Evolutionary conservation across 2,113 vertebrate genomes (phyloP), one percentile per base, ranked within the genome.

Genomic region (Symphodus melops): DNA sequence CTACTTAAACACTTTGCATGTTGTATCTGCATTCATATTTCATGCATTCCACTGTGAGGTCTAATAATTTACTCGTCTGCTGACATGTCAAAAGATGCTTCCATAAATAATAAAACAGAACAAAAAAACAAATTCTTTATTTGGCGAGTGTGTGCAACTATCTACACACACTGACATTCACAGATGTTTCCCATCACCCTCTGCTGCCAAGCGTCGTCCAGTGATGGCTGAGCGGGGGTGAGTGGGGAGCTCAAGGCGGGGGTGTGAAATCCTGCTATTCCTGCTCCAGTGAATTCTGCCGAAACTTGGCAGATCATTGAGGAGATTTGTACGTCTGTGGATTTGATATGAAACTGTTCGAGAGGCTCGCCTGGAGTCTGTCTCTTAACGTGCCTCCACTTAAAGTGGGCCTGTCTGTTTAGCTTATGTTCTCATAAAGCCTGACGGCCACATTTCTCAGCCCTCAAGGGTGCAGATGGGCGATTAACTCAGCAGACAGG

Each of bases 131-230:
- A 46, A 59, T 72, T 78, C 48, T 76, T 72, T 87, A 83, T 82
- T 77, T 75, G 72, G 41, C 46, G 42, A 82, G 54, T 49, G 42
- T 76, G 63, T 79, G 76, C 86, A 70, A 80, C 75, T 73, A 82
- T 72, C 53, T 64, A 67, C 65, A 79, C 79, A 75, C 59, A 73
- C 83, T 20, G 73, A 81, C 74, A 77, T 84, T 78, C 79, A 49
- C 89, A 93, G 91, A 92, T 89, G 92, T 87, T 91, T 91, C 77
- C 75, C 82, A 89, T 92, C 87, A 86, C 63, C 66, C 66, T 79
- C 67, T 68, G 81, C 84, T 86, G 89, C 88, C 90, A 88, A 87
- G 68, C 68, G 19, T 68, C 23, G 62, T 82, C 88, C 84, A 84
- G 77, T 69, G 72, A 87, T 71, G 68, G 75, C 75, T 79, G 91